Evolutionary conservation across 2,888 invertebrate species (phyloP), one percentile per base, ranked within the genome.

Genomic region (Oithona nana): DNA sequence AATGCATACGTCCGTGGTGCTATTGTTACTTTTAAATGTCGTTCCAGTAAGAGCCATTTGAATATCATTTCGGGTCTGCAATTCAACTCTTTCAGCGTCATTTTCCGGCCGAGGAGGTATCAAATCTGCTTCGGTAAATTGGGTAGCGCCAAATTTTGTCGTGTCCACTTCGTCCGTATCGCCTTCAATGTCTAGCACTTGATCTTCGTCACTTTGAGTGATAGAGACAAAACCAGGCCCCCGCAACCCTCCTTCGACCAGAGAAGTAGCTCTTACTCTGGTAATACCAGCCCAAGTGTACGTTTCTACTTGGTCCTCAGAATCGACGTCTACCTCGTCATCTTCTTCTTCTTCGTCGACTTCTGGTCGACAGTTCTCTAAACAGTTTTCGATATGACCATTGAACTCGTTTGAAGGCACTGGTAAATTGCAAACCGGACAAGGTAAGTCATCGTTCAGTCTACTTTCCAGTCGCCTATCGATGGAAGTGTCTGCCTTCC

Each of bases 201-300:
- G 77, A 69, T 84, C 83, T 63, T 80, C 80, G 67, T 85, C 86
- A 66, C 86, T 84, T 57, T 80, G 72, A 60, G 68, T 72, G 57
- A 75, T 69, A 20, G 75, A 74, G 1, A 77, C 76, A 60, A 75
- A 68, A 11, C 73, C 66, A 66, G 78, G 68, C 31, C 71, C 51
- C 71, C 68, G 64, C 8, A 64, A 20, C 39, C 66, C 65, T 22
- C 69, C 68, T 30, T 67, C 66, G n/a, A 61, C n/a, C 28, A 62
- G 39, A 13, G 31, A 29, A 30, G 72, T 71, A 26, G 71, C 72
- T 52, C 74, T 68, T 63, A 73, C 70, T 64, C 92, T 75, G 70
- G 86, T 84, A 72, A 90, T 85, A 0, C 89, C 89, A 29, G 89
- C 88, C 92, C 92, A 92, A 70, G 86, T 85, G 73, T 92, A 93